Evolutionary conservation across 53 echinoderm and acorn worm species (phyloP).

Genomic region (Glandiceps talaboti): DNA sequence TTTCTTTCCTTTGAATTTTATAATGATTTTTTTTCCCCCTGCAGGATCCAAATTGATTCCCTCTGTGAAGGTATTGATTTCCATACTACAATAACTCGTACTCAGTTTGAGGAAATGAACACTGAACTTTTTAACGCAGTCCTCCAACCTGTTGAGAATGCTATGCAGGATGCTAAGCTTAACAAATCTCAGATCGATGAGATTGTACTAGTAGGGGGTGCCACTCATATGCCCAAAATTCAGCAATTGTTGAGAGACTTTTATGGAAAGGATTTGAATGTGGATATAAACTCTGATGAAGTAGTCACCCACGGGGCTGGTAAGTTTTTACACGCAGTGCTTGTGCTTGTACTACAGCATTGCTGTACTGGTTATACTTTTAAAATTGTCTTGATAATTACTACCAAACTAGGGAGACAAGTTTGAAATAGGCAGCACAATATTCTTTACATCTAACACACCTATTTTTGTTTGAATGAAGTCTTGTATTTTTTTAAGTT

Average conservation of each 20-base stretch:
- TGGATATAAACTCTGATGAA: slow-evolving; percentile 96
- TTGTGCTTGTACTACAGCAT: no score
- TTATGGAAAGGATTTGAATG: slow-evolving; percentile 80
- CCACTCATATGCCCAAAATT: slow-evolving; percentile 91
- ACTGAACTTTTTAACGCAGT: slow-evolving; percentile 50
- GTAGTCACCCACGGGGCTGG: slow-evolving; percentile 97
- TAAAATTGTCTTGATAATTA: no score
- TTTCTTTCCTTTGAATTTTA: no score
- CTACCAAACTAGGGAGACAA: no score
- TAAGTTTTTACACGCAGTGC: no score
- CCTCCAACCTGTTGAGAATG: slow-evolving; percentile 67
- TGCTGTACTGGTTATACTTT: no score
- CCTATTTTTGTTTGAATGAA: no score
- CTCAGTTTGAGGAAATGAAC: slow-evolving; percentile 82
- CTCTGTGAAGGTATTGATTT: slow-evolving; percentile 95
- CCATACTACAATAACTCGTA: slow-evolving; percentile 82
- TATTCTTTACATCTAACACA: no score
- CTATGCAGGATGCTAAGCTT: slow-evolving; percentile 47
- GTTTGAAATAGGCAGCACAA: no score
- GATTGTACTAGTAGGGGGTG: slow-evolving; percentile 81
- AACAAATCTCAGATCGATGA: slow-evolving; percentile 66
- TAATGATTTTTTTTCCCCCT: no score
- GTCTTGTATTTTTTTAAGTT: no score
- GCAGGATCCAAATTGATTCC: no score
- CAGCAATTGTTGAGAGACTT: slow-evolving; percentile 61